phyloP scores from a whole-genome alignment of 2,113 vertebrate genomes.

The Corvus hawaiiensis region DNA sequence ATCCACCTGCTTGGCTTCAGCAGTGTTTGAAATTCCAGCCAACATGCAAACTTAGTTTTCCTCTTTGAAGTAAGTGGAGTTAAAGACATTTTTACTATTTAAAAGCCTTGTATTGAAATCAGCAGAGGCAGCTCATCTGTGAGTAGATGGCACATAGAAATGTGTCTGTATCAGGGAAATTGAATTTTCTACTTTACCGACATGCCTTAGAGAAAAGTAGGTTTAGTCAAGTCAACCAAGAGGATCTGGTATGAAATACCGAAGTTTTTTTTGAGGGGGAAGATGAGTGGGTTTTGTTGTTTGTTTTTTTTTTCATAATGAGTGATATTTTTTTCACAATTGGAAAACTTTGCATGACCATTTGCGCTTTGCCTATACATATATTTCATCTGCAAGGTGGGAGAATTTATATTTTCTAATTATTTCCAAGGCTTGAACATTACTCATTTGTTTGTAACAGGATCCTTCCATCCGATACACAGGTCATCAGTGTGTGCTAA shows the following conservation, averaged over 20 bases:
- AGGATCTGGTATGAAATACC: background rate
- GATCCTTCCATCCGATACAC: background rate
- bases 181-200: background rate
- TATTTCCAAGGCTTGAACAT: background rate
- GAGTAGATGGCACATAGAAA: background rate
- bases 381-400: background rate
- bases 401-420: background rate
- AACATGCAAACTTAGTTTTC: background rate
- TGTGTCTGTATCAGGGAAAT: background rate
- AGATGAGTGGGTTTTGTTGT: rapidly evolving
- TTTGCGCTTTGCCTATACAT: background rate
- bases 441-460: background rate
- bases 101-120: background rate
- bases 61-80: background rate
- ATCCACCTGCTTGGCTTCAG: background rate
- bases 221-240: background rate
- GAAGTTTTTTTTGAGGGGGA: rapidly evolving
- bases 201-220: background rate
- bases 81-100: background rate
- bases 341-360: background rate
- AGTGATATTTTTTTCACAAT: background rate
- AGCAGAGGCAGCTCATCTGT: background rate
- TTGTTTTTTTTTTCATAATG: background rate
- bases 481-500: background rate
- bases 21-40: background rate